These are phyloP conservation scores for Ceyx cyanopectus DNA, from an alignment of 2,113 vertebrate species.

Conservation along the genomic window DNA sequence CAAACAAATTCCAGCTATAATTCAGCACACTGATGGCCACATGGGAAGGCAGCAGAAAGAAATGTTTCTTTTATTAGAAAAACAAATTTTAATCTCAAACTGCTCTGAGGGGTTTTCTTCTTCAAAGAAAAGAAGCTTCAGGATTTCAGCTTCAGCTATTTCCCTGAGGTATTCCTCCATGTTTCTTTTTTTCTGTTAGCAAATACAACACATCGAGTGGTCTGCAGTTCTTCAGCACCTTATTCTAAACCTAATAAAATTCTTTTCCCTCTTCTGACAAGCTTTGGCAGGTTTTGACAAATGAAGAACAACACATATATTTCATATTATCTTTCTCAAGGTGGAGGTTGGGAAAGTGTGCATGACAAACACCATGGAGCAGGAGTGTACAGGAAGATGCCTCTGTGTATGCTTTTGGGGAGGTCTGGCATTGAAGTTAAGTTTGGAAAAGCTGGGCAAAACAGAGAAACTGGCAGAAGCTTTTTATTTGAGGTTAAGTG, in stretches of 20 bases:
- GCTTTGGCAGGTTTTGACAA: background rate
- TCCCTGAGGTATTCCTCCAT: background rate
- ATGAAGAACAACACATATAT: background rate
- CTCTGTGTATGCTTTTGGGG: background rate
- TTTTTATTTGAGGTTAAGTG: background rate
- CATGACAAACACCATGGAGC: background rate
- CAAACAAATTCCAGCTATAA: background rate
- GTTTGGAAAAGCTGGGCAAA: background rate
- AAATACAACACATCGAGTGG: background rate
- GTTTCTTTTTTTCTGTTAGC: background rate
- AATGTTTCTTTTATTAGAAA: background rate
- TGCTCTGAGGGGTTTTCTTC: fast-evolving
- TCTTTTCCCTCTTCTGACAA: background rate
- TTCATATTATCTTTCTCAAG: background rate
- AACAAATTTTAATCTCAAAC: background rate
- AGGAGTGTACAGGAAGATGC: background rate
- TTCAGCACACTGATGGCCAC: background rate
- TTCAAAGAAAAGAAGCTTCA: background rate
- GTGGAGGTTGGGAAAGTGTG: background rate
- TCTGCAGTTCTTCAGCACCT: background rate
- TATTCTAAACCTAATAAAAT: background rate
- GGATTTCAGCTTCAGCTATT: background rate
- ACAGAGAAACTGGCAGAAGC: background rate
- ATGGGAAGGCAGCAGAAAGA: background rate
- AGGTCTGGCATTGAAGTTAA: background rate